These are phyloP conservation scores for Chrysodeixis includens DNA, from an alignment of 2,888 invertebrate species.

Conservation along the genomic window DNA sequence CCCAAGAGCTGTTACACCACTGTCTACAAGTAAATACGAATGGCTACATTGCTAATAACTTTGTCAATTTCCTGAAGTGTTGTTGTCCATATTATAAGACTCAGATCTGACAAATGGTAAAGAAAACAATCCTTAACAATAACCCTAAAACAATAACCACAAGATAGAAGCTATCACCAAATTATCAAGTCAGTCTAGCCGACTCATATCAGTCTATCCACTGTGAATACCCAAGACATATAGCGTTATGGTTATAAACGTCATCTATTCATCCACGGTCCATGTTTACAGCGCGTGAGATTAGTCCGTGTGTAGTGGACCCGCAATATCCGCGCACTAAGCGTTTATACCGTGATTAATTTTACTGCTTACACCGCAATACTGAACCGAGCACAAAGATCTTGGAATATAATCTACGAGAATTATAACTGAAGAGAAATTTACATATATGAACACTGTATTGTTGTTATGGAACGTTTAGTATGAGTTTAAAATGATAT, in stretches of 20 bases:
- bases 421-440: not conserved
- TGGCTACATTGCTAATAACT: slow-evolving; percentile 74
- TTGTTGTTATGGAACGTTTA: not conserved
- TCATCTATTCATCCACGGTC: slow-evolving; percentile 45
- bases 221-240: slow-evolving; percentile 9
- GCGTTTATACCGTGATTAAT: slow-evolving; percentile 68
- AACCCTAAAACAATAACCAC: too few species aligned
- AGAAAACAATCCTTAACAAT: too few species aligned
- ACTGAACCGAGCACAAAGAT: slow-evolving; percentile 13
- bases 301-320: slow-evolving; percentile 74
- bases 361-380: slow-evolving; percentile 54
- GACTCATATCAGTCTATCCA: not conserved
- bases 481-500: not conserved
- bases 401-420: slow-evolving; percentile 1
- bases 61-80: slow-evolving; percentile 54
- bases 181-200: not conserved
- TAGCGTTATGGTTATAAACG: slow-evolving; percentile 37
- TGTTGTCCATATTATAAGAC: not conserved
- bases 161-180: not conserved
- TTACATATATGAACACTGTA: not conserved
- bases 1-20: slow-evolving; percentile 71
- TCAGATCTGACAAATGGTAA: not conserved
- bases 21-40: slow-evolving; percentile 76
- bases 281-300: slow-evolving; percentile 77
- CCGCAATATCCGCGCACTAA: slow-evolving; percentile 69